Base-by-base conservation (phyloP, 2,797 vertebrate genomes). In the Podargus strigoides region DNA sequence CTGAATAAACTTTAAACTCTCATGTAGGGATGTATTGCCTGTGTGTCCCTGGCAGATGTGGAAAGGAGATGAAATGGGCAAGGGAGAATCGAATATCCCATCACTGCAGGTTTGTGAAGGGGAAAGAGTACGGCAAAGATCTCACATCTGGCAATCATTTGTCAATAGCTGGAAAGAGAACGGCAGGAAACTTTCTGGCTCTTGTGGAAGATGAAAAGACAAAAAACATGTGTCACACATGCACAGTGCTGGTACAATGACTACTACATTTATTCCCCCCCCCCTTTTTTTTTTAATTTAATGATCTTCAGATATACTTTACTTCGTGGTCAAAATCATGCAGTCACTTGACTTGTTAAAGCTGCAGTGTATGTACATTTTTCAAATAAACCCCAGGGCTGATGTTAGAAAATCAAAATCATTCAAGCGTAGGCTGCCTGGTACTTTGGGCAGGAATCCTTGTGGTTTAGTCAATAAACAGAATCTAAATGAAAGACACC, bases 61-160 rank as follows among this genome's bases (percentile, higher is more conserved):
- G 97, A 97, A 97, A 98, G 95, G 97, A 98, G 97, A 98, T 97
- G 98, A 98, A 98, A 98, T 97, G 98, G 97, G 97, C 98, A 97
- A 97, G 97, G 97, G 98, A 98, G 98, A 98, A 98, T 97, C 88
- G 50, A 98, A 98, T 98, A 98, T 98, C 98, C 97, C 97, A 98
- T 97, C 97, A 93, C 98, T 98, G 98, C 98, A 98, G 97, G 98
- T 98, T 98, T 98, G 97, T 80, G 81, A 97, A 97, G 96, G 97
- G 93, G 96, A 98, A 97, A 97, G 95, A 98, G 95, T 88, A 94
- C 95, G 96, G 98, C 96, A 98, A 98, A 97, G 98, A 98, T 98
- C 96, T 98, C 98, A 99, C 99, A 99, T 99, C 99, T 99, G 99
- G 98, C 98, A 98, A 98, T 98, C 98, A 98, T 99, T 99, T 99